Evolutionary conservation across 2,888 invertebrate genomes (phyloP), one percentile per base, ranked within the genome.

Genomic region (Rotaria magnacalcarata): DNA sequence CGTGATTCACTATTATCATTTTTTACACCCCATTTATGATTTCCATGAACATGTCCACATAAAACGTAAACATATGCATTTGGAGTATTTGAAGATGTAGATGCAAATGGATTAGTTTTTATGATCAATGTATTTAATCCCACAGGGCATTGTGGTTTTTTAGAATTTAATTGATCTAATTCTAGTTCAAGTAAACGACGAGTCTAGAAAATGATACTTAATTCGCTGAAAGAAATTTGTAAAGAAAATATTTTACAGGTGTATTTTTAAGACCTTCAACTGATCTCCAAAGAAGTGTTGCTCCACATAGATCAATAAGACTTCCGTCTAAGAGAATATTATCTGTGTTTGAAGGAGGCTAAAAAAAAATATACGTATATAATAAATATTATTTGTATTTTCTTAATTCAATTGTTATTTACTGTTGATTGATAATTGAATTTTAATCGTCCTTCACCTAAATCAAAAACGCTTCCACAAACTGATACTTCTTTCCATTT

Each of bases 401-500:
- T 50, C 8, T 47, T 4, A 41, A 8, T 24, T 43, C 2, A 16
- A 16, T 34, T 54, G 16, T 16, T 54, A 54, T 54, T 56, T 84
- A 56, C 58, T 41, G 58, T 11, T 84, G n/a, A 27, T 41, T 54
- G 58, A 84, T 56, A 54, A 27, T 56, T 84, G 24, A 54, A 84
- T 54, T 54, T 54, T 5, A 54, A 10, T 54, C 54, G 54, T 21
- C 54, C 54, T 54, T 54, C 54, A 54, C 50, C 50, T 96, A 86
- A 97, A 97, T 96, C 95, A 93, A 97, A 99, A 87, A 99, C 95
- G 87, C 96, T 96, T 16, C 99, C 99, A 27, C 97, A 96, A 27
- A 99, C 98, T 6, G 96, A 97, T 75, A 98, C 96, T 92, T 98
- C 97, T 88, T 96, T 93, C 97, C 97, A 97, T 86, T 90, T 88